Conservation (phyloP, 2,888 invertebrate species). For the Apamea anceps region DNA sequence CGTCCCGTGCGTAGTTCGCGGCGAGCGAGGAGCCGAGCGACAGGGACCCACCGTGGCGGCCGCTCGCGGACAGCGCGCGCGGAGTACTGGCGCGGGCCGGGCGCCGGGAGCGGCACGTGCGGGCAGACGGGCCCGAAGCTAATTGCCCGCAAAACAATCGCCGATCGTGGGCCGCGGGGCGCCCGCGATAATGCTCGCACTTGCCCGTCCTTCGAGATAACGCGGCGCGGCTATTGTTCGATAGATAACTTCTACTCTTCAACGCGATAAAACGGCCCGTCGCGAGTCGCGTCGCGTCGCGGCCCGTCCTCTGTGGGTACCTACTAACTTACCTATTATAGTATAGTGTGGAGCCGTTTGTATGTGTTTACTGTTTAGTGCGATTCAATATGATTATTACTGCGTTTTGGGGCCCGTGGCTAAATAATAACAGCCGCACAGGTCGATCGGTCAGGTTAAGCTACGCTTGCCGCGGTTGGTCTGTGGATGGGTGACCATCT, state of each 20-base stretch:
- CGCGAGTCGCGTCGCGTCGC: slow-evolving; percentile 30
- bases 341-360: slow-evolving; percentile 1
- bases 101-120: slow-evolving; percentile 80
- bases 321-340: not conserved
- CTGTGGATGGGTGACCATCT: too few relatives aligned
- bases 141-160: slow-evolving; percentile 90
- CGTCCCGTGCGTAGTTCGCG: slow-evolving; percentile 72
- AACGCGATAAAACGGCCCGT: slow-evolving; percentile 52
- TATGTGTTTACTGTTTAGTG: slow-evolving; percentile 14
- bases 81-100: slow-evolving; percentile 81
- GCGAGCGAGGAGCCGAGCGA: slow-evolving; percentile 61
- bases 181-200: slow-evolving; percentile 75
- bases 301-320: not conserved
- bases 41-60: slow-evolving; percentile 73
- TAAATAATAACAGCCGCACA: too few relatives aligned
- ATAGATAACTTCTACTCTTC: slow-evolving; percentile 67
- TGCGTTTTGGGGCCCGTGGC: too few relatives aligned
- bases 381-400: slow-evolving; percentile 2
- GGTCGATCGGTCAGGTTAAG: too few relatives aligned
- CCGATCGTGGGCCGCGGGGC: slow-evolving; percentile 77
- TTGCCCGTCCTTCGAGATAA: slow-evolving; percentile 78
- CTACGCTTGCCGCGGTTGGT: too few relatives aligned
- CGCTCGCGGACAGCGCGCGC: slow-evolving; percentile 87
- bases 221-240: slow-evolving; percentile 71
- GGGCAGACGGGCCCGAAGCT: slow-evolving; percentile 77